Base-by-base conservation (phyloP, 2,797 vertebrate genomes). In the Enteromius argenteus region DNA sequence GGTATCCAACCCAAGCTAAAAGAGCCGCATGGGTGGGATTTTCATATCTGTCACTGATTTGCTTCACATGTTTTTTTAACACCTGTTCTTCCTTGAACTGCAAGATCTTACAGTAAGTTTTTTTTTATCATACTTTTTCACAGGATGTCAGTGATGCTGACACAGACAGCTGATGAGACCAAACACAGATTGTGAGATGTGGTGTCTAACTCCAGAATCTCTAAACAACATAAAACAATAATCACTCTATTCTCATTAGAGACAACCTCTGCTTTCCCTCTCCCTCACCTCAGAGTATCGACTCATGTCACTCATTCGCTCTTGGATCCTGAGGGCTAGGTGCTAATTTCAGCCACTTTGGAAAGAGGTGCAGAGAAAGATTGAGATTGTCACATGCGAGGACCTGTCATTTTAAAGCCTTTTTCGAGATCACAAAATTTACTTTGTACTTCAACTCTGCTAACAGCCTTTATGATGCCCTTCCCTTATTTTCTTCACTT, bases 321-420 rank as follows among this genome's bases (percentile, higher is more conserved):
- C 10, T 77, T 6, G 9, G 17, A 83, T 44, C 58, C 72, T 27
- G 44, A 56, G 62, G 73, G 60, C 21, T 75, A 11, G 71, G 35
- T 64, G 66, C 73, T 84, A 58, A 84, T 58, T 84, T 69, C 44
- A 73, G 42, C 66, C 49, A 5, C 23, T 71, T 81, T 13, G 46
- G 44, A 80, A 32, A 87, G 79, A 88, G 64, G 14, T 17, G 35
- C 44, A 69, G 75, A 9, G 81, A 85, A 86, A 88, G 30, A 56
- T 62, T n/a, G 14, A 35, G 69, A 74, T 74, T 32, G 30, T 79
- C 49, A 42, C 64, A 30, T 37, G 51, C 32, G n/a, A 30, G 42
- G 66, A 80, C 56, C n/a, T 76, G 79, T 62, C 83, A 76, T 85
- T 72, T 75, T 35, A 75, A 79, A 71, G 75, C 23, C 8, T 37